phyloP scores from a whole-genome alignment of 2,888 invertebrate species.

The Tolmerus cingulatus region DNA sequence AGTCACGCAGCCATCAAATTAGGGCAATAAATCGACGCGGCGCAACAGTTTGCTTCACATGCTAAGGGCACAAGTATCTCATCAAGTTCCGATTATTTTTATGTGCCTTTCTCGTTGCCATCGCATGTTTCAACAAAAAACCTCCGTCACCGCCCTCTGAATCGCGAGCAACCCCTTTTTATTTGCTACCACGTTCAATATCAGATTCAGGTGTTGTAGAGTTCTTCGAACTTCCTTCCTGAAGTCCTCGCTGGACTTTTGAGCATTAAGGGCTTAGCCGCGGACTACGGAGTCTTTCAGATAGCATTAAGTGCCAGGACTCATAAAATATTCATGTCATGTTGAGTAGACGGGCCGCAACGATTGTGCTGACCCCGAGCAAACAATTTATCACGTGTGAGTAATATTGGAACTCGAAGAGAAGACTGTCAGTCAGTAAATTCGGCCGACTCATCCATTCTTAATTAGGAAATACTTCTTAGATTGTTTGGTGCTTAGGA shows the following conservation, averaged over 20 bases:
- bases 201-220: conserved; percentile 1
- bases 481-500: neutral
- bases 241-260: neutral
- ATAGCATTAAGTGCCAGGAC: neutral
- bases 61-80: conserved; percentile 2
- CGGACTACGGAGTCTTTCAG: neutral
- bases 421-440: neutral
- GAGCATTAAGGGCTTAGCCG: neutral
- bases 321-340: conserved; percentile 22
- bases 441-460: conserved; percentile 7
- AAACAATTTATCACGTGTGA: conserved; percentile 17
- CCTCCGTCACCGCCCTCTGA: neutral
- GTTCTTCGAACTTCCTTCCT: neutral
- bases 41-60: conserved; percentile 19
- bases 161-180: neutral
- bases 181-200: neutral
- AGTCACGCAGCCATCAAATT: conserved; percentile 14
- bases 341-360: neutral
- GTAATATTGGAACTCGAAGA: neutral
- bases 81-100: conserved; percentile 11
- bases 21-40: conserved; percentile 7
- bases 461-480: neutral
- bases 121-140: neutral
- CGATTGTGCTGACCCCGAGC: conserved; percentile 12
- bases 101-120: neutral